Evolutionary conservation across 30 jellyfish, hydroid and myxozoan species (phyloP).

Genomic region (Cassiopea xamachana): DNA sequence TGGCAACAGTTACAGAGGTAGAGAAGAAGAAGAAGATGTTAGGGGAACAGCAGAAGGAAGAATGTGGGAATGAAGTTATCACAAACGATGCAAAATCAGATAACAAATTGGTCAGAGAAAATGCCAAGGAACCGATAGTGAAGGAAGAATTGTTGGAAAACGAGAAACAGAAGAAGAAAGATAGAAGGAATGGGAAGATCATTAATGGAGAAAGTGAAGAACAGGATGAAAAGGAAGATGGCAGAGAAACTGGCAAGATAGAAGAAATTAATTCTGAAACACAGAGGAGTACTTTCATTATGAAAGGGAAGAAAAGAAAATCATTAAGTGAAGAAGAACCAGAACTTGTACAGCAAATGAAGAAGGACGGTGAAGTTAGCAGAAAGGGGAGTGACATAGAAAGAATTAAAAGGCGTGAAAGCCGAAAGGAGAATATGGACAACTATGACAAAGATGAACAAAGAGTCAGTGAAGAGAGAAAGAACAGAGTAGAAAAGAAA

Average conservation of each 20-base stretch:
- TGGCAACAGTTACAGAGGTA: not conserved
- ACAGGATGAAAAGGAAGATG: not conserved
- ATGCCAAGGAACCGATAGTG: not conserved
- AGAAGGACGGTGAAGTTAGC: constrained; percentile 1
- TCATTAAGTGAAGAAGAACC: not conserved
- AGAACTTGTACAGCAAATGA: not conserved
- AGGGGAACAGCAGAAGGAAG: not conserved
- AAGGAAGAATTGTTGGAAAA: not conserved
- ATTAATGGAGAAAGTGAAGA: not conserved
- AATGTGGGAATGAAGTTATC: not conserved
- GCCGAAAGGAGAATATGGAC: not conserved
- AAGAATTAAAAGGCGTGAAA: not conserved
- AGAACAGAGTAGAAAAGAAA: not conserved
- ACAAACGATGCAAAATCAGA: not conserved
- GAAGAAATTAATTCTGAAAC: too few species aligned
- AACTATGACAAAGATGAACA: not conserved
- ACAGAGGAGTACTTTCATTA: too few species aligned
- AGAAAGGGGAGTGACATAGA: not conserved
- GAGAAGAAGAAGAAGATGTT: not conserved
- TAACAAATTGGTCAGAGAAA: not conserved
- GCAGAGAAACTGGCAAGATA: too few species aligned
- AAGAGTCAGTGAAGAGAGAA: not conserved
- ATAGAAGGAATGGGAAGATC: not conserved
- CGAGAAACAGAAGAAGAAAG: not conserved
- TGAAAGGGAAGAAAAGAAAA: not conserved